Conservation (phyloP, 1,140 invertebrate genomes). For the Chelonus insularis region DNA sequence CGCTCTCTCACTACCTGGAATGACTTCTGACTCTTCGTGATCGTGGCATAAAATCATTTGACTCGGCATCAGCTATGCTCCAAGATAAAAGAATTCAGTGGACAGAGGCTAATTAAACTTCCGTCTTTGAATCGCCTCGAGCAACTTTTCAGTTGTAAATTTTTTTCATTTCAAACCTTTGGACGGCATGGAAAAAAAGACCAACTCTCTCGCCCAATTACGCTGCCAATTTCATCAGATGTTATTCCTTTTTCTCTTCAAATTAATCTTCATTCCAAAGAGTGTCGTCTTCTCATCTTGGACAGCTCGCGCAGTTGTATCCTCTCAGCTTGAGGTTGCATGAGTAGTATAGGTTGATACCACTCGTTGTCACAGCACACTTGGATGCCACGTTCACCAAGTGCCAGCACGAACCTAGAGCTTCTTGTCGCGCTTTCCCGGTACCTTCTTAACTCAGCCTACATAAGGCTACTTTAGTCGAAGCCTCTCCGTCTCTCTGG, state of each 20-base stretch:
- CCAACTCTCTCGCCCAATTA: background rate
- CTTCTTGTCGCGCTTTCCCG: conserved; percentile 45
- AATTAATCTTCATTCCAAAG: conserved; percentile 13
- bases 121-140: conserved; percentile 13
- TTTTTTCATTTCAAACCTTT: background rate
- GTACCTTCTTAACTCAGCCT: conserved; percentile 48
- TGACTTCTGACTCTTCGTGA: conserved; percentile 11
- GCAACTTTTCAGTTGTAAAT: background rate
- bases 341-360: no score
- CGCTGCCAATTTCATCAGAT: conserved; percentile 11
- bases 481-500: conserved; percentile 34
- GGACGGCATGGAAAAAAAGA: background rate
- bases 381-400: conserved; percentile 2
- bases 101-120: conserved; percentile 22
- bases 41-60: conserved; percentile 24
- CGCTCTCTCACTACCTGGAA: conserved; percentile 13
- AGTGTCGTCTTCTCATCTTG: background rate
- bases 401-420: conserved; percentile 24
- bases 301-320: background rate
- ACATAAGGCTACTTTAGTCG: conserved; percentile 48
- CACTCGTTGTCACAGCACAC: background rate
- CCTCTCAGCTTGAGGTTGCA: background rate
- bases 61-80: conserved; percentile 10
- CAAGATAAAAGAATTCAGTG: conserved; percentile 1
- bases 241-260: background rate